A percentile compares a stretch with the other conserved stretches of the same genome.
Conservation (phyloP, 2,888 invertebrate species). For the Bimastos eiseni region DNA sequence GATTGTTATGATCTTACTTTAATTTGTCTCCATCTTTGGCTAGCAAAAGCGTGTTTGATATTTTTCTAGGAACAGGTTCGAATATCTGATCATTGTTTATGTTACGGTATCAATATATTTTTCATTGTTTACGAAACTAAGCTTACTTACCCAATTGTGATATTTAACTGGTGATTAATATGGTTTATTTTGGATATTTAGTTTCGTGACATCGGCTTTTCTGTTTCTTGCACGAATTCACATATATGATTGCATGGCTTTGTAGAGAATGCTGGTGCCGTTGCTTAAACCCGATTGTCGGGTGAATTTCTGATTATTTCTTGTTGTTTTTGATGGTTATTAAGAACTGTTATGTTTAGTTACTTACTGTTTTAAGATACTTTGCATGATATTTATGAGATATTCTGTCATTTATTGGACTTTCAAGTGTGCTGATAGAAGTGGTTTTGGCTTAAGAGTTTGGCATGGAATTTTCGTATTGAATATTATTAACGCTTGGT, state of each 20-base stretch:
- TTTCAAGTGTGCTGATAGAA: neutral
- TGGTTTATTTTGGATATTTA: neutral
- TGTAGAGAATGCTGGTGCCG: neutral
- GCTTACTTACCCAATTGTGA: neutral
- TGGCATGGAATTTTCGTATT: neutral
- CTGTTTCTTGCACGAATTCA: neutral
- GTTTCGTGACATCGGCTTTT: neutral
- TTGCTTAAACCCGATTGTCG: neutral
- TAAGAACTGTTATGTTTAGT: neutral
- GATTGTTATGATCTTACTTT: slow-evolving; percentile 1
- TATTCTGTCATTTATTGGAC: neutral
- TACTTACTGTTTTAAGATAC: neutral
- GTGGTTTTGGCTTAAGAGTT: neutral
- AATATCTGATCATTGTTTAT: neutral
- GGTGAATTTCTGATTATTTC: neutral
- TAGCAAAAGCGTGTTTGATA: neutral
- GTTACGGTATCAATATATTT: slow-evolving; percentile 20
- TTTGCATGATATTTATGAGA: neutral
- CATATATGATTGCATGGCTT: neutral
- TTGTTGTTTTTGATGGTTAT: neutral
- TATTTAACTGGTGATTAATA: neutral
- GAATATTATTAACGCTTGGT: too few species aligned
- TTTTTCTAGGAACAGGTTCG: slow-evolving; percentile 23
- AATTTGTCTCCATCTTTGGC: neutral
- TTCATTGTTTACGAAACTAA: neutral